phyloP scores from a whole-genome alignment of 2,113 vertebrate species.

The Stomatorhinus ivindoensis region DNA sequence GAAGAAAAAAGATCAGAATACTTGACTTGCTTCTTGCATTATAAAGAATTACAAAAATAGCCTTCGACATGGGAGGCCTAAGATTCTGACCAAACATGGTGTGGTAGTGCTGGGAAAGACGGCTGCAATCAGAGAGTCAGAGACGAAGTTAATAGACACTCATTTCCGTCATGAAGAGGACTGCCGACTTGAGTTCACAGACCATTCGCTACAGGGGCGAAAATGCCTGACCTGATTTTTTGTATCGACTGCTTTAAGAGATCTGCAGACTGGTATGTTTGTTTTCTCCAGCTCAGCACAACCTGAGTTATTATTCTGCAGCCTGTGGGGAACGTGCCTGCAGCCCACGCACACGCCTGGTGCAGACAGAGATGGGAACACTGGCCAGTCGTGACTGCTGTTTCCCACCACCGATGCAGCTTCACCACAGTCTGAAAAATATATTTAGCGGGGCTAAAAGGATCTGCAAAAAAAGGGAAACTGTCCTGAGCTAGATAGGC shows the following conservation, averaged over 20 bases:
- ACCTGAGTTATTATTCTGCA: conserved; percentile 2
- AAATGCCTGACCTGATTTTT: not conserved
- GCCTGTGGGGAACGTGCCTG: not conserved
- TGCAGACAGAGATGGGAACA: not conserved
- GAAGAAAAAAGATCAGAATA: not conserved
- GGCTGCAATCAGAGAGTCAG: not conserved
- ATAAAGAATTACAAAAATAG: not conserved
- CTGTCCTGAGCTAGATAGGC: not conserved
- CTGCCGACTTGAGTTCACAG: not conserved
- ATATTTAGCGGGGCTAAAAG: not conserved
- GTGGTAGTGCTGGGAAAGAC: not conserved
- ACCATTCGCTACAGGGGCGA: not conserved
- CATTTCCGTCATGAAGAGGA: not conserved
- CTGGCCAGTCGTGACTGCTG: conserved; percentile 14
- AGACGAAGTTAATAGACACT: not conserved
- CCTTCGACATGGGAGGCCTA: not conserved
- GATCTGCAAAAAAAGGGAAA: not conserved
- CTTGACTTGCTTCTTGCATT: not conserved
- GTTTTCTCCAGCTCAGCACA: conserved; percentile 20
- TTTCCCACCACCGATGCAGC: not conserved
- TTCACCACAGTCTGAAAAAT: not conserved
- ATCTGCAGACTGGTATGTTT: not conserved
- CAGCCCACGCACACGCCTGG: not conserved
- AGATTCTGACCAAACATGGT: not conserved
- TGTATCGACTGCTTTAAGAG: not conserved